phyloP scores from a whole-genome alignment of 1,140 invertebrate species.

The Drosophila rufa region DNA sequence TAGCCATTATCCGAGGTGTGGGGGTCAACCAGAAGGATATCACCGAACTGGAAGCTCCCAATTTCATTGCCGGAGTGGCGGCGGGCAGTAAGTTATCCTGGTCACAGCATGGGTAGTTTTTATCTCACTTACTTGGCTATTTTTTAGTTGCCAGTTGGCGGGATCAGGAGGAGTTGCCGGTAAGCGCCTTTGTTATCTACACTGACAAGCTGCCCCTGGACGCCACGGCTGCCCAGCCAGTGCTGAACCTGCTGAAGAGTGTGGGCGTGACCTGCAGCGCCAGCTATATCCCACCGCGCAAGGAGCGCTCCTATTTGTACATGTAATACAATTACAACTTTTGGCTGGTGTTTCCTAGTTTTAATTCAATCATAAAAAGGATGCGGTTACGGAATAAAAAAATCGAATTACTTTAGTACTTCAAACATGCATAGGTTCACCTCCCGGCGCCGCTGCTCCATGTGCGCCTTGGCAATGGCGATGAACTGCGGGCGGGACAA shows the following conservation, averaged over 20 bases:
- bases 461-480: conserved; percentile 90
- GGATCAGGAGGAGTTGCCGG: conserved; percentile 46
- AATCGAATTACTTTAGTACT: conserved; percentile 51
- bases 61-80: conserved; percentile 75
- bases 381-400: conserved; percentile 51
- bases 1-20: conserved; percentile 63
- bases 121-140: neutral
- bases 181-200: conserved; percentile 67
- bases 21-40: conserved; percentile 45
- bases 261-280: conserved; percentile 53
- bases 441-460: conserved; percentile 83
- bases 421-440: conserved; percentile 72
- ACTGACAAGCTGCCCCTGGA: conserved; percentile 74
- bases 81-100: conserved; percentile 65
- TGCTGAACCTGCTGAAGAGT: conserved; percentile 64
- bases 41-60: conserved; percentile 70
- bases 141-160: conserved; percentile 74
- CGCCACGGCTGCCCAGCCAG: conserved; percentile 63
- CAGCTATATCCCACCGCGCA: conserved; percentile 63
- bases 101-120: too few relatives aligned
- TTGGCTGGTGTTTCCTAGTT: conserved; percentile 40
- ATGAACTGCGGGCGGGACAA: conserved; percentile 90
- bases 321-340: conserved; percentile 39
- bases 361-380: conserved; percentile 27
- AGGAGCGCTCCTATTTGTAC: conserved; percentile 74